These are phyloP conservation scores for Listronotus oregonensis DNA, from an alignment of 1,140 invertebrate species.

Conservation along the genomic window DNA sequence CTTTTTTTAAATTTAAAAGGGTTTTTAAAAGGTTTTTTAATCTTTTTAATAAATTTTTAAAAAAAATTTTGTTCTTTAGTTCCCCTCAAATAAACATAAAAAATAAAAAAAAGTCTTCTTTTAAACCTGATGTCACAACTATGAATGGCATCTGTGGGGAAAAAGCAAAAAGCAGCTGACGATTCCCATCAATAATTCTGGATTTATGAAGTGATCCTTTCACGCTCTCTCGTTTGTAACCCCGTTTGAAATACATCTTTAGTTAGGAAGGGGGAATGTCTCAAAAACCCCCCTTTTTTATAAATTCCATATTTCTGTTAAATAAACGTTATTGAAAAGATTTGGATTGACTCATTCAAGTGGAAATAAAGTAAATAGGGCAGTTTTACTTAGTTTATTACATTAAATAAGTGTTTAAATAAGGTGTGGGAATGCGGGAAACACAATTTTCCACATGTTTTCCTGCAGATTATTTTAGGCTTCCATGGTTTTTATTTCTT, in stretches of 20 bases:
- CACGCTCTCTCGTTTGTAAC: constrained; percentile 10
- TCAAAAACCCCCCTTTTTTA: constrained; percentile 12
- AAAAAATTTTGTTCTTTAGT: too few species aligned
- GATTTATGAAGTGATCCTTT: constrained; percentile 1
- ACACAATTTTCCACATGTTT: too few species aligned
- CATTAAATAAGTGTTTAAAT: too few species aligned
- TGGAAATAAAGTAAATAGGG: constrained; percentile 17
- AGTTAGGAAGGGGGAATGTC: constrained; percentile 7
- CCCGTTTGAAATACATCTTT: constrained; percentile 24
- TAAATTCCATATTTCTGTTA: constrained; percentile 24
- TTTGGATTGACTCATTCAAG: constrained; percentile 7
- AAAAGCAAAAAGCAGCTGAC: constrained; percentile 17
- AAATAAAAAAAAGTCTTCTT: too few species aligned
- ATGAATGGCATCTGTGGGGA: constrained; percentile 4
- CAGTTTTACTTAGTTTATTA: too few species aligned
- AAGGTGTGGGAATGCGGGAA: too few species aligned
- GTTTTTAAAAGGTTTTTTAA: too few species aligned
- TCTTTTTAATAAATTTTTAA: too few species aligned
- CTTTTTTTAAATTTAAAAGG: too few species aligned
- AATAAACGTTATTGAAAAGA: constrained; percentile 16
- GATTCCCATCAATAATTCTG: constrained; percentile 13
- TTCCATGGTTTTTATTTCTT: too few species aligned
- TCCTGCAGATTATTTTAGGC: too few species aligned
- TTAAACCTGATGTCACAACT: background rate
- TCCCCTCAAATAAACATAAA: too few species aligned